These are phyloP conservation scores for Montipora cactus DNA, from an alignment of 64 coral and sea anemone species.

Conservation along the genomic window DNA sequence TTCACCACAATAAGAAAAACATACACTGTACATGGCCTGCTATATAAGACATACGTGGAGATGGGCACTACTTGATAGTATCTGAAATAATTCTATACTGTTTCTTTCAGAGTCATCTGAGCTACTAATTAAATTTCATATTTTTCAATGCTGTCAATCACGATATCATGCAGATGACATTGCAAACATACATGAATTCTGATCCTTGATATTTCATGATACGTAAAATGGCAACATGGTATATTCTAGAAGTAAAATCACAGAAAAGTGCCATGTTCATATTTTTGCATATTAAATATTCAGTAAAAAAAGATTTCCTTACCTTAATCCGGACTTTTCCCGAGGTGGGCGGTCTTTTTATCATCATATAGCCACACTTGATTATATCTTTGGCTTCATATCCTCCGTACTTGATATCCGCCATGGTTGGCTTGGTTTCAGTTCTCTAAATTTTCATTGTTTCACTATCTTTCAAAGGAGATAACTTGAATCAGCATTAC, in stretches of 20 bases:
- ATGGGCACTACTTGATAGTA: no score
- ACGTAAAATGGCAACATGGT: no score
- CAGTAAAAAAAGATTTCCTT: neutral
- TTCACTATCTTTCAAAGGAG: neutral
- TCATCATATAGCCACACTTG: constrained; percentile 84
- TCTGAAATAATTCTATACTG: no score
- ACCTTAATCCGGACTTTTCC: constrained; percentile 85
- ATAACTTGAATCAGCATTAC: neutral
- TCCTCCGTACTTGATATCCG: neutral
- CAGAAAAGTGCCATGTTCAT: neutral
- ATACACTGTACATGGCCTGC: no score
- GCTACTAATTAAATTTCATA: no score
- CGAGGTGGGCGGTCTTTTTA: constrained; percentile 79
- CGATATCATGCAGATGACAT: no score
- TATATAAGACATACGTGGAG: no score
- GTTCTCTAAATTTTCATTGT: neutral
- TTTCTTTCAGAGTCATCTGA: no score
- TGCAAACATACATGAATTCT: no score
- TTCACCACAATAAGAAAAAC: no score
- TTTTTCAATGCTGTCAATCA: no score
- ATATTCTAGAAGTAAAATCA: neutral
- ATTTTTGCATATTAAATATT: neutral
- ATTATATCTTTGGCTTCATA: constrained; percentile 46
- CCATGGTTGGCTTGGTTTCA: constrained; percentile 20
- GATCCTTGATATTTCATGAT: no score